phyloP scores from a whole-genome alignment of 2,888 invertebrate species.

The Stenolophus ochropezus region DNA sequence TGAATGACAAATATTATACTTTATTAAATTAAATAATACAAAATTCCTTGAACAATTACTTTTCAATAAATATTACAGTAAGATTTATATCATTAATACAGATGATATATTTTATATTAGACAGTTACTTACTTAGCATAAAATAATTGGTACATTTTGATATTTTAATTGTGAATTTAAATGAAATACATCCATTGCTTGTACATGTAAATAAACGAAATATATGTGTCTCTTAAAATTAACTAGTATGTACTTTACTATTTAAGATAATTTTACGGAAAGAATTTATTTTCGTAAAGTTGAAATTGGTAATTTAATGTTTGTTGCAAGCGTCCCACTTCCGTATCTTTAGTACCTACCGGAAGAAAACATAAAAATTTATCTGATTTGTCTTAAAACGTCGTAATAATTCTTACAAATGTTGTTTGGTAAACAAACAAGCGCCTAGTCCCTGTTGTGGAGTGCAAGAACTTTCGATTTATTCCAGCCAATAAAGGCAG shows the following conservation, averaged over 20 bases:
- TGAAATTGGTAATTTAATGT: neutral
- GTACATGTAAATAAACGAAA: too few species aligned
- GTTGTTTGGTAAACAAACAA: slow-evolving; percentile 46
- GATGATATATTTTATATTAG: too few species aligned
- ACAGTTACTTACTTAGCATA: too few species aligned
- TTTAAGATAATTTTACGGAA: neutral
- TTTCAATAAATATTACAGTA: too few species aligned
- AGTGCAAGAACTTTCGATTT: slow-evolving; percentile 33
- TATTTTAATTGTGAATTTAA: too few species aligned
- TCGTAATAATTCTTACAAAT: slow-evolving; percentile 44
- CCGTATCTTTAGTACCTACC: neutral
- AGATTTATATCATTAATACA: too few species aligned
- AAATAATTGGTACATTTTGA: too few species aligned
- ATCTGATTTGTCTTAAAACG: slow-evolving; percentile 33
- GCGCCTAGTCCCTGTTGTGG: slow-evolving; percentile 1
- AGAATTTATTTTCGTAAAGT: neutral
- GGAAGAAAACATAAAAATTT: neutral
- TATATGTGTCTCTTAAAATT: too few species aligned
- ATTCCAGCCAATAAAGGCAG: slow-evolving; percentile 41
- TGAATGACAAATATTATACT: too few species aligned
- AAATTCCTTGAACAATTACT: too few species aligned
- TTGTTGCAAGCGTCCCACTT: neutral
- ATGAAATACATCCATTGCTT: too few species aligned
- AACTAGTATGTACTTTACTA: neutral
- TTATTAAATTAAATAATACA: too few species aligned